A percentile compares a stretch with the other conserved stretches of the same genome.
Evolutionary conservation across 1,140 invertebrate genomes (phyloP).

Genomic region (Pseudomyrmex flavicornis): DNA sequence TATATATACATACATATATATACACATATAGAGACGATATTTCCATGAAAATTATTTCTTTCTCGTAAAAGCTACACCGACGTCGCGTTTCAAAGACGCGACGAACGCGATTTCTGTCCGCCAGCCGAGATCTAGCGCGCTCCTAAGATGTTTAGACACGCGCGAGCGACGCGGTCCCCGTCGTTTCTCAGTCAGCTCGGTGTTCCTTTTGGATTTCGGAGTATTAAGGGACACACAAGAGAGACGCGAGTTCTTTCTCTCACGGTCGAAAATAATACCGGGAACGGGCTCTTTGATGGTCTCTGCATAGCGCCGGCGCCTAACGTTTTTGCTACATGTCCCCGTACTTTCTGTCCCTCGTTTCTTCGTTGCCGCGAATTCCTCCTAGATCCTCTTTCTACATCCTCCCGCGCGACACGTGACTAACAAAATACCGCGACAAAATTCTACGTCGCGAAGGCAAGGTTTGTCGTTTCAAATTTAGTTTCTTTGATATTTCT

Average conservation of each 20-base stretch:
- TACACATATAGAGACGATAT: background rate
- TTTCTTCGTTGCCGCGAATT: conserved; percentile 33
- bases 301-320: conserved; percentile 78
- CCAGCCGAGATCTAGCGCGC: conserved; percentile 66
- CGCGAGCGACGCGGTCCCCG: background rate
- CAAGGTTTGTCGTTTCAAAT: background rate
- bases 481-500: background rate
- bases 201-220: conserved; percentile 73
- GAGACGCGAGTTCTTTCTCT: conserved; percentile 67
- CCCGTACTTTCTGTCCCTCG: conserved; percentile 48
- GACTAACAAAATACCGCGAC: conserved; percentile 18
- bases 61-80: background rate
- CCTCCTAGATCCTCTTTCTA: conserved; percentile 33
- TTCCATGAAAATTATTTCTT: conserved; percentile 52
- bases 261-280: conserved; percentile 75
- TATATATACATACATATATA: too few relatives aligned
- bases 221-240: conserved; percentile 61
- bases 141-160: conserved; percentile 40
- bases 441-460: background rate
- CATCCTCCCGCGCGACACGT: conserved; percentile 41
- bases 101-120: conserved; percentile 67
- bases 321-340: conserved; percentile 74
- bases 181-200: conserved; percentile 1
- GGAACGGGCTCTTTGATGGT: conserved; percentile 76
- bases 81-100: conserved; percentile 58